Conservation (phyloP, 2,113 vertebrate genomes). For the Suricata suricatta region DNA sequence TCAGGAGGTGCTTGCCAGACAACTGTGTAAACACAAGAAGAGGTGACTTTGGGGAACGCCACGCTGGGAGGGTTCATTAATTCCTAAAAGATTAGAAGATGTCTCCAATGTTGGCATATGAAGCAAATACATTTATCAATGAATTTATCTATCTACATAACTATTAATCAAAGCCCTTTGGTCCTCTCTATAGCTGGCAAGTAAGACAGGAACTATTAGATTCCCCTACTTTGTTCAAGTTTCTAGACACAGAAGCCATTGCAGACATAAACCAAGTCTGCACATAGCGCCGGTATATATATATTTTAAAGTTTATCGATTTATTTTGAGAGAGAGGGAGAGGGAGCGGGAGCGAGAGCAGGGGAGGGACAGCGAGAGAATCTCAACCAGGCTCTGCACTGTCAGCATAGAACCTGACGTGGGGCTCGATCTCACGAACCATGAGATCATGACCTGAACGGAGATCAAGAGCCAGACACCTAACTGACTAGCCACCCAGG, state of each 20-base stretch:
- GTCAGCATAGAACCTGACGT: too few relatives aligned
- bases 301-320: too few relatives aligned
- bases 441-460: too few relatives aligned
- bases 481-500: too few relatives aligned
- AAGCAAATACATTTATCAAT: not conserved
- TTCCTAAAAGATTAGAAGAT: not conserved
- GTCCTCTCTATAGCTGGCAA: not conserved
- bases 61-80: not conserved
- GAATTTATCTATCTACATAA: not conserved
- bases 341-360: too few relatives aligned
- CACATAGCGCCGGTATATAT: not conserved
- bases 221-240: not conserved
- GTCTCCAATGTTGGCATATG: not conserved
- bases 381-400: too few relatives aligned
- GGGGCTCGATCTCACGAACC: too few relatives aligned
- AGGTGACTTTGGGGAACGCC: not conserved
- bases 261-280: not conserved
- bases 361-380: too few relatives aligned
- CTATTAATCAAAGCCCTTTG: not conserved
- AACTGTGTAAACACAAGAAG: not conserved
- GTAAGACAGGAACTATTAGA: not conserved
- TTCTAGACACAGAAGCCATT: not conserved
- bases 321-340: too few relatives aligned
- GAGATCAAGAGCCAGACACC: too few relatives aligned
- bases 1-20: not conserved